Evolutionary conservation across 2,113 vertebrate species (phyloP).

Genomic region (Camelus dromedarius): DNA sequence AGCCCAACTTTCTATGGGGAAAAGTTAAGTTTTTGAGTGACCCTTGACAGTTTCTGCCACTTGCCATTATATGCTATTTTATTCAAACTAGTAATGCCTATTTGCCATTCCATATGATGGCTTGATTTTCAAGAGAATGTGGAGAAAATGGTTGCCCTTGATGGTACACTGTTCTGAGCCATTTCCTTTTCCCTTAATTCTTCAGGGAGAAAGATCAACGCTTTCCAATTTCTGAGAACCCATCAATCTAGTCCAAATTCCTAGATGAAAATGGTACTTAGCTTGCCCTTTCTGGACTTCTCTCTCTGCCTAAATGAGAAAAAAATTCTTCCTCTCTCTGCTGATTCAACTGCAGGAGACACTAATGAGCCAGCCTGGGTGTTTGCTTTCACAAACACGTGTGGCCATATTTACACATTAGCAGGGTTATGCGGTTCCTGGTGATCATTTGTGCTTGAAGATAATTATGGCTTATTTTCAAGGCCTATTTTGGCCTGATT

Average conservation of each 20-base stretch:
- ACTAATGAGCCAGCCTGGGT: neutral
- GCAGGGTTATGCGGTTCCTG: conserved; percentile 7
- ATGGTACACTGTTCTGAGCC: neutral
- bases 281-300: neutral
- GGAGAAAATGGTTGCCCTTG: conserved; percentile 15
- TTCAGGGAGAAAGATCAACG: neutral
- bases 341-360: conserved; percentile 13
- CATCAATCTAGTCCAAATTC: conserved; percentile 23
- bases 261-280: conserved; percentile 27
- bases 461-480: conserved; percentile 63
- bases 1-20: neutral
- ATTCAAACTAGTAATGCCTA: conserved; percentile 11
- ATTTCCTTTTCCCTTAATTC: conserved; percentile 41
- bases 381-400: conserved; percentile 48
- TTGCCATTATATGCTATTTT: neutral
- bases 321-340: neutral
- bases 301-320: conserved; percentile 19
- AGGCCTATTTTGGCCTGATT: conserved; percentile 62
- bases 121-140: conserved; percentile 19
- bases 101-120: neutral
- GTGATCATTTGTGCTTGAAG: conserved; percentile 51
- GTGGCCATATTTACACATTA: conserved; percentile 18
- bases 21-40: conserved; percentile 45
- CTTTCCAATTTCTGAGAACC: conserved; percentile 42
- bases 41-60: neutral